Evolutionary conservation across 2,113 vertebrate genomes (phyloP).

Genomic region (Anarrhichthys ocellatus): DNA sequence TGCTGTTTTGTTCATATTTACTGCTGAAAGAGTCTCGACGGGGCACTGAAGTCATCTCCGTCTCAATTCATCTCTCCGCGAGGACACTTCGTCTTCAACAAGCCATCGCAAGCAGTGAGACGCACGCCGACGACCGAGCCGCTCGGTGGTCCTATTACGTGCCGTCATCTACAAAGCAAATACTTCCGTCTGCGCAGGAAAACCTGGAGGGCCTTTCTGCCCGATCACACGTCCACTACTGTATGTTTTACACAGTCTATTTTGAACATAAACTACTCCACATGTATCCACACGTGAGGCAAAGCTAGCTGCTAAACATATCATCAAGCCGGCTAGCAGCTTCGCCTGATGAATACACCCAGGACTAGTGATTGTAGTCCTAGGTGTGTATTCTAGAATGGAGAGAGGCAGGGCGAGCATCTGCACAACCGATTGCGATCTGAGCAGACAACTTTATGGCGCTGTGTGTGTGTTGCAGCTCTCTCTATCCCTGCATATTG

Average conservation of each 20-base stretch:
- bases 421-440: constrained; percentile 73
- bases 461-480: constrained; percentile 34
- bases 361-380: not conserved
- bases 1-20: constrained; percentile 60
- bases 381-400: constrained; percentile 1
- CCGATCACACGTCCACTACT: not conserved
- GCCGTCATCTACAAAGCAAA: constrained; percentile 8
- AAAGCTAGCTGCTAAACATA: constrained; percentile 17
- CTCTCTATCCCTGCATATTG: constrained; percentile 66
- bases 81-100: constrained; percentile 38
- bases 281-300: constrained; percentile 33
- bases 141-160: not conserved
- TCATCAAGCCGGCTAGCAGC: constrained; percentile 37
- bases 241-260: not conserved
- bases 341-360: constrained; percentile 39
- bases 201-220: not conserved
- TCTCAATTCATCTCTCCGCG: constrained; percentile 42
- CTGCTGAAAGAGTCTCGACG: constrained; percentile 42
- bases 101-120: constrained; percentile 27
- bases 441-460: constrained; percentile 62
- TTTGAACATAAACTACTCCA: constrained; percentile 23
- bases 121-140: not conserved
- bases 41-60: constrained; percentile 14
- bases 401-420: constrained; percentile 62
- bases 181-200: not conserved